Evolutionary conservation across 2,113 vertebrate species (phyloP), one percentile per base, ranked within the genome.

Genomic region (Clarias batrachus): DNA sequence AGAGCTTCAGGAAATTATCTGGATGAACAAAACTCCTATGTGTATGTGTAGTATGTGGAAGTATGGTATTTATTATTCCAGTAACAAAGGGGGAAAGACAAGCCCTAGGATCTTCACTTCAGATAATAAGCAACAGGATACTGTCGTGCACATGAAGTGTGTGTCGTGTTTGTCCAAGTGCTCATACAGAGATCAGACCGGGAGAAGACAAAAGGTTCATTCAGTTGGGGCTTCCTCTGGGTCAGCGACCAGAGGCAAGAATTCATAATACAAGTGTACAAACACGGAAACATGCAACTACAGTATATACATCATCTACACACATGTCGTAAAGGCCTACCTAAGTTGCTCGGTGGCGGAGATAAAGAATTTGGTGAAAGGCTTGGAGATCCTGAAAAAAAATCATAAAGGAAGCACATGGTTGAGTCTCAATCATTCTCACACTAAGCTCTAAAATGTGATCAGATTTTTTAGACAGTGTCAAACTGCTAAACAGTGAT

Each of bases 351-450:
- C 92, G 99, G 97, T 88, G 97, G 95, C 81, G 98, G 98, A 90
- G 98, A 99, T 91, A 99, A 97, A 1, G 97, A 97, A 91, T 99
- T 99, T 3, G 98, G 98, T 80, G 98, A 99, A 85, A 99, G 92
- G 92, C 96, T 98, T 81, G 97, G 97, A 92, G 98, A 99, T 92
- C 98, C 97, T 97, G 91, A 12, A 41, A 90, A 93, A 80, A 86
- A 89, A 93, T 48, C 71, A 91, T 59, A 63, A 25, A 80, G 30
- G 37, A 54, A 63, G n/a, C 54, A 79, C 16, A 27, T 48, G 57
- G 33, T 48, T 48, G 1, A 30, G 60, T 60, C 41, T 12, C 79
- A 80, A 68, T 71, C 16, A 65, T 41, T 74, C 77, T 80, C 48
- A 82, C 1, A 21, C 17, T 25, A 88, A 96, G 16, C 16, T 56